Evolutionary conservation across 2,888 invertebrate genomes (phyloP).

Genomic region (Marronus borbonicus): DNA sequence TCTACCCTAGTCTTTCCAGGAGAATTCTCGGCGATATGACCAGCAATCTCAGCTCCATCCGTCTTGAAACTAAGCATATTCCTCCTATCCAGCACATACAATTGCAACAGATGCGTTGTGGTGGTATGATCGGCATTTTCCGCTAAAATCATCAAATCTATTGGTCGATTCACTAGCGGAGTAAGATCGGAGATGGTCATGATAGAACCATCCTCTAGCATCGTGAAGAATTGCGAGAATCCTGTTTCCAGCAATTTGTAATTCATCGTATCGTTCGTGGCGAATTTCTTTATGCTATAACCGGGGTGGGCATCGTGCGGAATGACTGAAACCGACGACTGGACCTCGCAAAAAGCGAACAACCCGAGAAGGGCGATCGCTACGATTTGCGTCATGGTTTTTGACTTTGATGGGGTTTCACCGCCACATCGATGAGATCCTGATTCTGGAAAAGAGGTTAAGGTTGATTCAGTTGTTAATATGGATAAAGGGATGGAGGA

Average conservation of each 20-base stretch:
- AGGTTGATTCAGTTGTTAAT: background rate
- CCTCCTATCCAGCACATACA: constrained; percentile 87
- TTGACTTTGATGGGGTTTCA: constrained; percentile 56
- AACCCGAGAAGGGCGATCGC: constrained; percentile 59
- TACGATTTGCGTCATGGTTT: constrained; percentile 60
- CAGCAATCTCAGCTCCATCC: constrained; percentile 76
- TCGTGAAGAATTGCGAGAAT: constrained; percentile 88
- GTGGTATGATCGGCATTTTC: constrained; percentile 87
- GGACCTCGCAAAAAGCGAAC: constrained; percentile 37
- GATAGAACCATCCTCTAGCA: constrained; percentile 88
- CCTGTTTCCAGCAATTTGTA: constrained; percentile 84
- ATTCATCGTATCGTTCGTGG: constrained; percentile 74
- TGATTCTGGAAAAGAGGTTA: constrained; percentile 45
- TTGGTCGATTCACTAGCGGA: constrained; percentile 85
- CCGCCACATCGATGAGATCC: constrained; percentile 58
- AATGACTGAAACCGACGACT: constrained; percentile 75
- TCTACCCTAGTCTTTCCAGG: constrained; percentile 81
- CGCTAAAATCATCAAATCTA: constrained; percentile 86
- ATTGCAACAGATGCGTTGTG: constrained; percentile 84
- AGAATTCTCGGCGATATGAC: constrained; percentile 85
- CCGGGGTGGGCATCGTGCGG: constrained; percentile 94
- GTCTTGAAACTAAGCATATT: constrained; percentile 86
- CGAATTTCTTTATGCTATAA: constrained; percentile 88
- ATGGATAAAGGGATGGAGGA: background rate
- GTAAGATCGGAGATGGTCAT: constrained; percentile 92